Base-by-base conservation (phyloP, 2,888 invertebrate genomes). In the Hypercompe scribonia region DNA sequence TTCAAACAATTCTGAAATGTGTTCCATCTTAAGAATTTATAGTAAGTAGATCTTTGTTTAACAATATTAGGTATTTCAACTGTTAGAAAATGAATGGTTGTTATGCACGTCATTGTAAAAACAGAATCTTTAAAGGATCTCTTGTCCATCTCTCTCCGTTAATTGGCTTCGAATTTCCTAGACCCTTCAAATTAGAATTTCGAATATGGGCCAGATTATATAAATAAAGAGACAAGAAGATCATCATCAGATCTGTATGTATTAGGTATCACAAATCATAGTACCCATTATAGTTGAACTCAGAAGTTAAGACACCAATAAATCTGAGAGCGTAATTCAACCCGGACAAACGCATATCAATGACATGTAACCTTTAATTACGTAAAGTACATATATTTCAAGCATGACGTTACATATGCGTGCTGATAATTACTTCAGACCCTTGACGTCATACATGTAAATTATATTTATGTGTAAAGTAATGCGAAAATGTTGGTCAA, bases 401-500 rank as follows among this genome's bases (percentile, higher is more conserved):
- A 78, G 74, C 81, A 82, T 88, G 87, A 86, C 86, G 85, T 82
- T 84, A 81, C 83, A 83, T 78, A 42, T 71, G 54, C 63, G 84
- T 86, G 84, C 78, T 77, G 81, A 84, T 88, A 89, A 89, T 90
- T 86, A 84, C 82, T 81, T 79, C 79, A 75, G 76, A 82, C 77
- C 72, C 81, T 78, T 90, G 90, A 91, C 91, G 90, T 90, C 90
- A 90, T 78, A 75, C 71, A 82, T 84, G 84, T 82, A 83, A 86
- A 90, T 73, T 54, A 83, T 85, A 86, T 86, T 81, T 82, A 86
- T 81, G 79, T 81, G 84, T 83, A 85, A 86, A 87, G 87, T 88
- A 88, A 88, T 86, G 85, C 84, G 84, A 79, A 85, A 80, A 78
- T 76, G 78, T 84, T 84, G 80, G 81, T 81, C 89, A 90, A 89